Evolutionary conservation across 2,888 invertebrate genomes (phyloP).

Genomic region (Amphipoea oculea): DNA sequence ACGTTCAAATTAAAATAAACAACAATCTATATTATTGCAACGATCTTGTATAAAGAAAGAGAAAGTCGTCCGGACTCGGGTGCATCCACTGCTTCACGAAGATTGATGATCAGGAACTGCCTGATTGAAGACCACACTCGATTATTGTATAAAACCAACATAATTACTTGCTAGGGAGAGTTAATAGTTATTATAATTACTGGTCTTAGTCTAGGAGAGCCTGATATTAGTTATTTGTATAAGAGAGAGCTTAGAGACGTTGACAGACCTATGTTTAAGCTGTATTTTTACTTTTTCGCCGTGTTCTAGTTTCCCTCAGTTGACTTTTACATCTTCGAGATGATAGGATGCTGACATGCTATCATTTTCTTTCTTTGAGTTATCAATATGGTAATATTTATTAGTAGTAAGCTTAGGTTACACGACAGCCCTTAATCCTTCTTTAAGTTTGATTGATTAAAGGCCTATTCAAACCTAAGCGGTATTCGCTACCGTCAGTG

Average conservation of each 20-base stretch:
- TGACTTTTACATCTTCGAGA: conserved; percentile 54
- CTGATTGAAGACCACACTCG: conserved; percentile 67
- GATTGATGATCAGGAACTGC: conserved; percentile 72
- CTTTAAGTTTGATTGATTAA: background rate
- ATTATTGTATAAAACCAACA: conserved; percentile 66
- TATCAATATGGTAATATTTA: conserved; percentile 52
- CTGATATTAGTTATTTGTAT: conserved; percentile 55
- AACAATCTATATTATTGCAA: conserved; percentile 46
- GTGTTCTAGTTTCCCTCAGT: conserved; percentile 53
- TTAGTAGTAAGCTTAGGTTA: conserved; percentile 37
- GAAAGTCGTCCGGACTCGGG: conserved; percentile 66
- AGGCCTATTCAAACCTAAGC: too few species aligned
- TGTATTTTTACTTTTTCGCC: conserved; percentile 51
- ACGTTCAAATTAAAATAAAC: conserved; percentile 47
- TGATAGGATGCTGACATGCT: conserved; percentile 56
- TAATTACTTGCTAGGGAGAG: conserved; percentile 66
- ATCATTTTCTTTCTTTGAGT: conserved; percentile 53
- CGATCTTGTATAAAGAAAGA: conserved; percentile 64
- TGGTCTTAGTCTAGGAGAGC: conserved; percentile 39
- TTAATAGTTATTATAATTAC: conserved; percentile 64
- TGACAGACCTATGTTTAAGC: conserved; percentile 53
- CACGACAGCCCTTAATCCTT: background rate
- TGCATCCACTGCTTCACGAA: conserved; percentile 58
- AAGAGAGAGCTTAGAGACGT: conserved; percentile 50
- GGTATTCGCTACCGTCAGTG: too few species aligned